These are phyloP conservation scores for Argyresthia albistria DNA, from an alignment of 2,888 invertebrate genomes.

Conservation along the genomic window DNA sequence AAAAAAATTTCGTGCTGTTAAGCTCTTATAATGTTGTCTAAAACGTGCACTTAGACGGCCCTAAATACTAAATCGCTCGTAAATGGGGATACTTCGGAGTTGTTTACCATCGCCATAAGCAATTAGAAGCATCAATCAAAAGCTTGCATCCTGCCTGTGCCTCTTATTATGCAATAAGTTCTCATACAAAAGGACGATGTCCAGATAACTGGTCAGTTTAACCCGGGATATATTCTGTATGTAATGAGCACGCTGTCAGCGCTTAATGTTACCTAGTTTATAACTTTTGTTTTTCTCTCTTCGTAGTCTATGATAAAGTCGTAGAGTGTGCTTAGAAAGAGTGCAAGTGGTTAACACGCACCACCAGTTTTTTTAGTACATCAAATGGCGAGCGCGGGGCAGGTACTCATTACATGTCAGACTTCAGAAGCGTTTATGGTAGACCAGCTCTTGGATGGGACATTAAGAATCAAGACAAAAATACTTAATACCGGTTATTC, in stretches of 20 bases:
- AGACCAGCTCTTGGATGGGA: too few species aligned
- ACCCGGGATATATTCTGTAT: background rate
- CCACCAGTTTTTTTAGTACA: background rate
- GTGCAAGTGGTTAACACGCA: slow-evolving; percentile 1
- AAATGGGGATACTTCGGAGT: background rate
- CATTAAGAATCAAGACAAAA: too few species aligned
- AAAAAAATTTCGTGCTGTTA: too few species aligned
- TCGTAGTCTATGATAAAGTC: background rate
- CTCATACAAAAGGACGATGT: slow-evolving; percentile 3
- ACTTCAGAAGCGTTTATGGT: background rate
- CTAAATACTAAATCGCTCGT: background rate
- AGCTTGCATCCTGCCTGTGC: slow-evolving; percentile 2
- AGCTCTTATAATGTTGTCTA: too few species aligned
- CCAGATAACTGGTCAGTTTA: background rate
- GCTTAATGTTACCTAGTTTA: background rate
- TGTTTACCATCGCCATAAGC: slow-evolving; percentile 5
- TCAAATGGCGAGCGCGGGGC: background rate
- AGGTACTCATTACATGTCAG: background rate
- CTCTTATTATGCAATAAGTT: slow-evolving; percentile 4
- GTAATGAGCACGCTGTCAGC: background rate
- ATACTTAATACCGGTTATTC: too few species aligned
- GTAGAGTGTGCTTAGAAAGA: background rate
- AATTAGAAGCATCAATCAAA: slow-evolving; percentile 11
- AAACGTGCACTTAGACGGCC: background rate
- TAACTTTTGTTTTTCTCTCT: background rate